Conservation (phyloP, 2,797 vertebrate species). For the Dendrocincla fuliginosa region DNA sequence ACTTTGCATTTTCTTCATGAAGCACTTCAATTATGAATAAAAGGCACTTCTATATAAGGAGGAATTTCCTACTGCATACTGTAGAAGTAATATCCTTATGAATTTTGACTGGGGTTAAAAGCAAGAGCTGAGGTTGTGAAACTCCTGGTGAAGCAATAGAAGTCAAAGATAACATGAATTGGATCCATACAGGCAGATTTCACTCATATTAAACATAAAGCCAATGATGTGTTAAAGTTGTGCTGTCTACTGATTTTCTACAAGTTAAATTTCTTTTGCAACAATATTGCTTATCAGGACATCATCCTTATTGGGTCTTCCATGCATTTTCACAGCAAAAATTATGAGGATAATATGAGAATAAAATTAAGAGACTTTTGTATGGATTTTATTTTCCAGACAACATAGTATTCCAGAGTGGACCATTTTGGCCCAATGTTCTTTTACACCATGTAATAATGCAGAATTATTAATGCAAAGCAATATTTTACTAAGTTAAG, state of each 20-base stretch:
- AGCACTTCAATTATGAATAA: background rate
- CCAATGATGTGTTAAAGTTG: background rate
- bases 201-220: background rate
- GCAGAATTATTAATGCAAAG: background rate
- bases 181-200: background rate
- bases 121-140: background rate
- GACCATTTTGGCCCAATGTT: background rate
- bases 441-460: background rate
- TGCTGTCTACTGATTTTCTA: background rate
- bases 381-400: background rate
- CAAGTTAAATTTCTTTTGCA: background rate
- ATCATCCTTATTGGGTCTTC: background rate
- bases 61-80: background rate
- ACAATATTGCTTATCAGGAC: background rate
- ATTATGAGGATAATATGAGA: background rate
- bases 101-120: background rate
- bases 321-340: background rate
- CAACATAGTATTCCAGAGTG: background rate
- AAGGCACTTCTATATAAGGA: background rate
- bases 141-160: background rate
- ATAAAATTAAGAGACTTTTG: background rate
- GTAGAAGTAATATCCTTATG: background rate
- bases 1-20: background rate
- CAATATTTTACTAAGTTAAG: background rate
- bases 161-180: background rate